Base-by-base conservation (phyloP, 1,140 invertebrate species). In the Campoletis sonorensis region DNA sequence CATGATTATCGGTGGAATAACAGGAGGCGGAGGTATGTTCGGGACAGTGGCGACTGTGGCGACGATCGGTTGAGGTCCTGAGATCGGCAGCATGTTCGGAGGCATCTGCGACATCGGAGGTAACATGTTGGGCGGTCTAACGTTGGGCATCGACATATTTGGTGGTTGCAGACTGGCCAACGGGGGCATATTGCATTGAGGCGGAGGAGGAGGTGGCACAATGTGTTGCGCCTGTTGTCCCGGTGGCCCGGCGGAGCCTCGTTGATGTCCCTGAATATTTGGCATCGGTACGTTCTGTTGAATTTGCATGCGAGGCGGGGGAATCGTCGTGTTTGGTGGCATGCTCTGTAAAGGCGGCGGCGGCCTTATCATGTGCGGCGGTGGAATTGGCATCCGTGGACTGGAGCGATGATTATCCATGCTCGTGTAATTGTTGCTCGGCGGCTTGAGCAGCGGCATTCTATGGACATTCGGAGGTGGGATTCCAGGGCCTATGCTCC, bases 1-100 rank as follows among this genome's bases (percentile, higher is more conserved):
- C 80, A 93, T 90, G 72, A 91, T 93, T 85, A 93, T 90, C 15
- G 90, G 85, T 5, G 92, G 87, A 81, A 92, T 90, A 49, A 91
- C 91, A 78, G 85, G 93, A 23, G 90, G 90, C 58, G 90, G 0
- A 1, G 91, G 88, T 71, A 92, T 89, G 72, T 70, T 90, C 0
- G 86, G 87, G 77, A 92, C 90, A 77, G 67, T 90, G 0, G 86
- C 86, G 27, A 90, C 87, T 0, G 87, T 88, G 11, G 89, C 90
- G 8, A 93, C 92, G 3, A 92, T 92, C 4, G 92, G 87, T 30
- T 92, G 92, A 0, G 92, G 90, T n/a, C 83, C 51, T 86, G 86
- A 81, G 30, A 92, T 89, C 15, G 90, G 82, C 80, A 92, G 83
- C 80, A 89, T 87, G 71, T 83, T 93, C 37, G 89, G 92, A 76